Evolutionary conservation across 2,113 vertebrate species (phyloP), one percentile per base, ranked within the genome.

Genomic region (Perca schrenkii): DNA sequence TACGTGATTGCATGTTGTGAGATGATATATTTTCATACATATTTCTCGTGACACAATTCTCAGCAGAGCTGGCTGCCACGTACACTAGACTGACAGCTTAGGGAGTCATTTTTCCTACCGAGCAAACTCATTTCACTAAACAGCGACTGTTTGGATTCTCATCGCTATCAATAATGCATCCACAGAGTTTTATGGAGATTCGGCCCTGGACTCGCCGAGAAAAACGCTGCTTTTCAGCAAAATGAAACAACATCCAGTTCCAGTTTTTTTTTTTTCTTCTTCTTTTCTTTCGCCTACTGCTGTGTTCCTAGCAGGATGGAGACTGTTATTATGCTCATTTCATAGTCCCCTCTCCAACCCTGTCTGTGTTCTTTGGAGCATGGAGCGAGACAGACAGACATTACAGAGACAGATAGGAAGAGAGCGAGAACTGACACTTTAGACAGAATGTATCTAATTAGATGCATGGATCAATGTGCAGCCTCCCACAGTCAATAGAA

Each of bases 381-480:
- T 25, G 31, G 75, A 82, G 73, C 46, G 67, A 82, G 67, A 80
- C 82, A 49, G 86, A 64, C n/a, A 79, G 79, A 87, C 82, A 76
- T 70, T 61, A 73, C 66, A 60, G 63, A 87, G 86, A 91, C 76
- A 10, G 77, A 77, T 77, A 68, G 50, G 70, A 21, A 28, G 79
- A 60, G 63, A 77, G 86, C 15, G 7, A 76, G 85, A 69, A 31
- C 79, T 82, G 91, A 92, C 92, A 89, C 79, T 88, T 86, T 43
- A 17, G 81, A 89, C 90, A 86, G 84, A 86, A 75, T 77, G 80
- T 74, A 77, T 91, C 89, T 91, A 93, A 92, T 94, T 92, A 92
- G 89, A 81, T 43, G 77, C 40, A 21, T 17, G 85, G 90, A 92
- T 94, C 92, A 83, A 94, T 93, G 88, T 56, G 61, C 63, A 63